These are phyloP conservation scores for Apoda limacodes DNA, from an alignment of 2,888 invertebrate species.

Conservation along the genomic window DNA sequence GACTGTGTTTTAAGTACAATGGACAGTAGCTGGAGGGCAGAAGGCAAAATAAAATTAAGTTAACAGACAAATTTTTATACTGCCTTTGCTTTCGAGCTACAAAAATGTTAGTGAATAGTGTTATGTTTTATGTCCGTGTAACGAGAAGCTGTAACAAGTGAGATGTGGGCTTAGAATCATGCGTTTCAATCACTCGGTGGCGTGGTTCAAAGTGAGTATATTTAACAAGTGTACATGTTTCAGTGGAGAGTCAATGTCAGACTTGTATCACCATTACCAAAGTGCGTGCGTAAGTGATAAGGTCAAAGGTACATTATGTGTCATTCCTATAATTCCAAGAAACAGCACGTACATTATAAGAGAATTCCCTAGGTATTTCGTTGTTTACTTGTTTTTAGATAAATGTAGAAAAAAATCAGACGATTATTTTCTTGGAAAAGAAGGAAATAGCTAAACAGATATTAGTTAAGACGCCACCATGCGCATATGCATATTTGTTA, in stretches of 20 bases:
- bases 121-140: too few relatives aligned
- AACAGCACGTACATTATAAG: too few relatives aligned
- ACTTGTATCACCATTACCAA: constrained; percentile 37
- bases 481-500: too few relatives aligned
- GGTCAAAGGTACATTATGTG: constrained; percentile 11
- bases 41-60: too few relatives aligned
- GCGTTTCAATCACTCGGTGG: constrained; percentile 70
- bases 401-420: too few relatives aligned
- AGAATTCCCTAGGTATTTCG: too few relatives aligned
- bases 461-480: constrained; percentile 49
- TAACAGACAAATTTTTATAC: too few relatives aligned
- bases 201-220: constrained; percentile 62
- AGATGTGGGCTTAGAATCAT: constrained; percentile 67
- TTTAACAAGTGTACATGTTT: constrained; percentile 59
- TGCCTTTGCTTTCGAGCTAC: constrained; percentile 66
- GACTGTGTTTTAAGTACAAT: constrained; percentile 49
- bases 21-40: constrained; percentile 65
- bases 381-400: too few relatives aligned
- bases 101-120: constrained; percentile 51
- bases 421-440: too few relatives aligned
- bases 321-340: too few relatives aligned
- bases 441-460: too few relatives aligned
- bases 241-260: constrained; percentile 47
- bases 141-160: constrained; percentile 66
- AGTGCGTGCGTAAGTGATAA: constrained; percentile 28